Base-by-base conservation (phyloP, 2,888 invertebrate species). In the Eupithecia vulgata region DNA sequence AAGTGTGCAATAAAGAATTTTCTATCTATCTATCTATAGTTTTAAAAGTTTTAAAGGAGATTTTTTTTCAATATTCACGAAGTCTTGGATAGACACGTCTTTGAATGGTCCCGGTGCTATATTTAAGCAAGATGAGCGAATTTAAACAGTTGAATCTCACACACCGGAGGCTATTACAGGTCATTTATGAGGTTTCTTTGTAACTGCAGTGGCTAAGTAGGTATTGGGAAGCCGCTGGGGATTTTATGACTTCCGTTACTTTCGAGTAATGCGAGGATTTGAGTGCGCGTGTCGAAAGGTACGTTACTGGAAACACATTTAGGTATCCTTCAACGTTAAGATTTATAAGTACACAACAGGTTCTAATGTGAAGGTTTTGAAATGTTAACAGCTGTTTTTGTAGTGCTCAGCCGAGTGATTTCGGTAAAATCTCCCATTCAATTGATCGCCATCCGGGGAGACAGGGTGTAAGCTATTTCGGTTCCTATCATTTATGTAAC, bases 101-200 rank as follows among this genome's bases (percentile, higher is more conserved):
- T 15, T 62, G 48, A 35, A 59, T 13, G 42, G 61, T 40, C 62
- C 64, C 68, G 61, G 66, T 5, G 37, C 48, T 64, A 25, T 37
- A 71, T 30, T 68, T 45, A 5, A 62, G 72, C 35, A 68, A 25
- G 45, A 42, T 45, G 12, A 40, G 42, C 48, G n/a, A 45, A 48
- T 72, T 67, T 66, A 61, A 74, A 67, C 71, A 48, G 59, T 68
- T 75, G 59, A 72, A 75, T 70, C 72, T 70, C 69, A 69, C 67
- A 65, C 65, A 73, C 45, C 48, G 52, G 62, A 21, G 67, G 67
- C 45, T 70, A 68, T 71, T 61, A 67, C 59, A 70, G 68, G 72
- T 72, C 67, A 75, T 68, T 72, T 72, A 75, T 48, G 72, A 65
- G 70, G 70, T 70, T 75, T 72, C 75, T 75, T 72, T 72, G 70